Evolutionary conservation across 92 coral and sea anemone genomes (phyloP).

Genomic region (Palythoa caribaeorum): DNA sequence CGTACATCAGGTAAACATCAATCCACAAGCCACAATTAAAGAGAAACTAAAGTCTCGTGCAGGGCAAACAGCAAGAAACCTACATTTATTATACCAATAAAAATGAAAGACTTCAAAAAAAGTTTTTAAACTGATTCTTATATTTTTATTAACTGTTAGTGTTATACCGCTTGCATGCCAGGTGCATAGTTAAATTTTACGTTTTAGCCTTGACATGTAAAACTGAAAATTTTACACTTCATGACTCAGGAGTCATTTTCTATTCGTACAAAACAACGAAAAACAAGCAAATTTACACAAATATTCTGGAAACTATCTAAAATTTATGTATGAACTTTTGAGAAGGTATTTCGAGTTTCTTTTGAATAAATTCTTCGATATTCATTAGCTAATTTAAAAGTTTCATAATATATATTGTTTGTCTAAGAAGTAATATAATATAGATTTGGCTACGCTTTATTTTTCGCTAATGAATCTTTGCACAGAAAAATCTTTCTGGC

Average conservation of each 20-base stretch:
- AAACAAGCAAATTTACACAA: neutral
- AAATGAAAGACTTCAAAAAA: neutral
- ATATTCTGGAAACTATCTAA: too few relatives aligned
- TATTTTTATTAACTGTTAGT: neutral
- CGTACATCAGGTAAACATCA: constrained; percentile 86
- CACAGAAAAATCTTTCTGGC: neutral
- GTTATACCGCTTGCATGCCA: neutral
- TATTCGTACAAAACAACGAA: neutral
- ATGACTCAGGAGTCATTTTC: neutral
- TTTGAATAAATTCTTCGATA: neutral
- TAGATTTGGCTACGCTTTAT: neutral
- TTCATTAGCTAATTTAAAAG: constrained; percentile 8
- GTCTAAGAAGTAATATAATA: neutral
- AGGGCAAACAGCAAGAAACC: neutral
- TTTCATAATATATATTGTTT: neutral
- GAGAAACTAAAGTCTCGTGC: neutral
- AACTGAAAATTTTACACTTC: neutral
- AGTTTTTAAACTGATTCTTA: neutral
- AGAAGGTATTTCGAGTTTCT: neutral
- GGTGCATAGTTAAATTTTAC: neutral
- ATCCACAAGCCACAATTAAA: neutral
- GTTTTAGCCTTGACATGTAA: neutral
- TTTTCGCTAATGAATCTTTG: neutral
- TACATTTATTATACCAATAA: neutral
- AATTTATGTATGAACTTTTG: neutral